Evolutionary conservation across 1,140 invertebrate species (phyloP).

Genomic region (Vanessa atalanta): DNA sequence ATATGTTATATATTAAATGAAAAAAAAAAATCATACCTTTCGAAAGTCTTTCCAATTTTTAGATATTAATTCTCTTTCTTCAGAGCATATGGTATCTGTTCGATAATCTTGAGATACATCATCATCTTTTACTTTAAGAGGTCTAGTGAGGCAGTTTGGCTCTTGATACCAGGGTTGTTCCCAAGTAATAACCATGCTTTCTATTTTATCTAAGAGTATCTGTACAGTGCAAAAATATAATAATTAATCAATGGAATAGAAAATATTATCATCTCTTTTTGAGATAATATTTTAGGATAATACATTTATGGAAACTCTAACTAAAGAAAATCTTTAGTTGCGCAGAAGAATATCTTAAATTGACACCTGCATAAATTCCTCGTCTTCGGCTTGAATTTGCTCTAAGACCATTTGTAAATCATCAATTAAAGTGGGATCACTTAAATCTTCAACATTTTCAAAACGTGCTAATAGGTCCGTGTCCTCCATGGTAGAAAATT

Average conservation of each 20-base stretch:
- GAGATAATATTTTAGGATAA: no score
- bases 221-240: conserved; percentile 27
- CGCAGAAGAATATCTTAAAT: background rate
- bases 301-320: background rate
- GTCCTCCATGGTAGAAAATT: no score
- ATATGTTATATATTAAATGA: background rate
- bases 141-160: conserved; percentile 44
- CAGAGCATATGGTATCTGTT: conserved; percentile 41
- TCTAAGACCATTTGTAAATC: conserved; percentile 45
- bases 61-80: conserved; percentile 50
- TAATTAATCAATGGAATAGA: background rate
- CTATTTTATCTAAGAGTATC: conserved; percentile 44
- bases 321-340: background rate
- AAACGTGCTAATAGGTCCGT: conserved; percentile 25
- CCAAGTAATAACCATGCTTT: conserved; percentile 49
- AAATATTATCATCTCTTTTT: background rate
- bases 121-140: conserved; percentile 34
- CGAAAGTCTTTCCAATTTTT: conserved; percentile 54
- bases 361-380: conserved; percentile 52
- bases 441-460: conserved; percentile 33
- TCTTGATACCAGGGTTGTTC: conserved; percentile 59
- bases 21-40: conserved; percentile 40
- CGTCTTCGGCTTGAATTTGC: conserved; percentile 46
- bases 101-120: conserved; percentile 26
- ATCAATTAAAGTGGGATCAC: conserved; percentile 49